Conservation (phyloP, 2,888 invertebrate species). For the Opisthograptis luteolata region DNA sequence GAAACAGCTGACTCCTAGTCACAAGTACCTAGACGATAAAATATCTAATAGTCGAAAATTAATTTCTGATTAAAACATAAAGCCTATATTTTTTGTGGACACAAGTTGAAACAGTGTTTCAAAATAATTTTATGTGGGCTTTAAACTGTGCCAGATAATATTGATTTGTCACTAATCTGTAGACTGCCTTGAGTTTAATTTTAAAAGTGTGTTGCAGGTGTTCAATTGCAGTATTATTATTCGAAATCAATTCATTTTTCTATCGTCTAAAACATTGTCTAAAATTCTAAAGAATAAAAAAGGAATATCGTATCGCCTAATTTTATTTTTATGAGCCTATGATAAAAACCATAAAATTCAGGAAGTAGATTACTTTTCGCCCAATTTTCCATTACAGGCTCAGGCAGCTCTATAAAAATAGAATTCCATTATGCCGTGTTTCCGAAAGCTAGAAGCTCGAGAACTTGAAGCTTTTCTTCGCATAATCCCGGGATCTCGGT, state of each 20-base stretch:
- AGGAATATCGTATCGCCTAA: not conserved
- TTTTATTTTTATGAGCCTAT: not conserved
- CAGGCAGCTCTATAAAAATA: conserved; percentile 24
- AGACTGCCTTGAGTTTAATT: not conserved
- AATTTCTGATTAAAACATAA: not conserved
- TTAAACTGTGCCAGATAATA: not conserved
- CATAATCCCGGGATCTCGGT: conserved; percentile 19
- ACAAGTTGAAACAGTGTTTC: conserved; percentile 2
- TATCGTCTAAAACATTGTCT: too few species aligned
- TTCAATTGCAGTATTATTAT: not conserved
- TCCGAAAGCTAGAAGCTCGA: conserved; percentile 22
- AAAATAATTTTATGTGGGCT: not conserved
- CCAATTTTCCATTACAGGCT: conserved; percentile 18
- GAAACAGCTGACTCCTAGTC: too few species aligned
- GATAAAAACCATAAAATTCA: conserved; percentile 15
- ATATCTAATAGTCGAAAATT: not conserved
- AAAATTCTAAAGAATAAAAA: too few species aligned
- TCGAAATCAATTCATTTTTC: too few species aligned
- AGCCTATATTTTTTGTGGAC: conserved; percentile 10
- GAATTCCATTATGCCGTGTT: conserved; percentile 24
- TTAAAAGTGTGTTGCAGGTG: conserved; percentile 1
- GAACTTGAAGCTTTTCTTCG: conserved; percentile 17
- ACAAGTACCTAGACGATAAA: too few species aligned
- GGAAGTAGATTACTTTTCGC: conserved; percentile 16
- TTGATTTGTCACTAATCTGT: not conserved